phyloP scores from a whole-genome alignment of 2,888 invertebrate species.

The Clostera curtula region DNA sequence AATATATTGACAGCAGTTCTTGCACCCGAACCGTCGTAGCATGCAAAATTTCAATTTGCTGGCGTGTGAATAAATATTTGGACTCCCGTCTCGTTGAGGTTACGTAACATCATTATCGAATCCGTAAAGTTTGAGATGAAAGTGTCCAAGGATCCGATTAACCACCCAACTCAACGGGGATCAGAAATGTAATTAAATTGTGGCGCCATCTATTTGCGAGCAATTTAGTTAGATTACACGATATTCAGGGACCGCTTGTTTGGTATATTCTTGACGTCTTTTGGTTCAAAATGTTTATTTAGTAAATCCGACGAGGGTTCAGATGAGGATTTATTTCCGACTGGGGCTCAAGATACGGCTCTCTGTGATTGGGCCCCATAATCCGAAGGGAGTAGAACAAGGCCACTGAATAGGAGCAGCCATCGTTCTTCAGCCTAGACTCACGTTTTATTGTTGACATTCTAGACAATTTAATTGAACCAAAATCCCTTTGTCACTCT shows the following conservation, averaged over 20 bases:
- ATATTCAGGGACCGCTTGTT: slow-evolving; percentile 34
- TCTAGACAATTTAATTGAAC: slow-evolving; percentile 28
- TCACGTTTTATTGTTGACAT: slow-evolving; percentile 24
- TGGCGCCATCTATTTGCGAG: slow-evolving; percentile 31
- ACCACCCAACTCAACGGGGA: slow-evolving; percentile 11
- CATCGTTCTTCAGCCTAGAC: slow-evolving; percentile 12
- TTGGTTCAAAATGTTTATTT: slow-evolving; percentile 52
- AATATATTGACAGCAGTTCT: too few relatives aligned
- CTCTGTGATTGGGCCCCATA: slow-evolving; percentile 43
- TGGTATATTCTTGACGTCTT: slow-evolving; percentile 41
- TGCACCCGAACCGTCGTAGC: too few relatives aligned
- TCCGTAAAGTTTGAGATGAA: slow-evolving; percentile 16
- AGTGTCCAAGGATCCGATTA: slow-evolving; percentile 26
- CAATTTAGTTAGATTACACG: slow-evolving; percentile 42
- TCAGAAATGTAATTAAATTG: slow-evolving; percentile 40
- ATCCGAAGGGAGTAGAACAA: slow-evolving; percentile 30
- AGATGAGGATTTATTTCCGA: slow-evolving; percentile 52
- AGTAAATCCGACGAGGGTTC: slow-evolving; percentile 42
- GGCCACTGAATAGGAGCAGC: slow-evolving; percentile 17
- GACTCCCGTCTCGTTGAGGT: neutral
- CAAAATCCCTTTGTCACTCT: slow-evolving; percentile 15
- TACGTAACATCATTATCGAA: slow-evolving; percentile 7
- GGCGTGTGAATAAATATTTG: too few relatives aligned
- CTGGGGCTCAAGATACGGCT: slow-evolving; percentile 44
- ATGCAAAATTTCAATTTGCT: too few relatives aligned